Conservation (phyloP, 2,888 invertebrate genomes). For the Drosophila rubida region DNA sequence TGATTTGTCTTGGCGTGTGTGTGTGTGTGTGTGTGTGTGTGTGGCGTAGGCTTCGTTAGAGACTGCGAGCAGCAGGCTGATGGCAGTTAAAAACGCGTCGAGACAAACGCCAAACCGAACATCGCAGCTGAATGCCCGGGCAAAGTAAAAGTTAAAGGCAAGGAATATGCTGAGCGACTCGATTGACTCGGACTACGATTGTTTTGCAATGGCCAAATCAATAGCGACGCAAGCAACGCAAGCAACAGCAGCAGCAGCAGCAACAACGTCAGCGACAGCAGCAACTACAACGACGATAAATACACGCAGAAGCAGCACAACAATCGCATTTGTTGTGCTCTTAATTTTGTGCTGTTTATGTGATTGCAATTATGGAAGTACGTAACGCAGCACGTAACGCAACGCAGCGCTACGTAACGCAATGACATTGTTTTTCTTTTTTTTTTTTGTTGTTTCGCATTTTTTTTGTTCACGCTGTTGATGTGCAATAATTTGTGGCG, state of each 20-base stretch:
- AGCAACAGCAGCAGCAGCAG: conserved; percentile 18
- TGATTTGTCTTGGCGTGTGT: conserved; percentile 47
- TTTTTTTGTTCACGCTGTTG: conserved; percentile 4
- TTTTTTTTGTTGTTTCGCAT: conserved; percentile 1
- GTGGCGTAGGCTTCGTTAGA: conserved; percentile 57
- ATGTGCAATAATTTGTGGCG: conserved; percentile 36
- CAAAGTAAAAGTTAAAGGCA: conserved; percentile 3
- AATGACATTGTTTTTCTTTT: not conserved
- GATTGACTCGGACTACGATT: conserved; percentile 48
- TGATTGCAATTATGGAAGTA: conserved; percentile 77
- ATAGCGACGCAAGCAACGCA: conserved; percentile 39
- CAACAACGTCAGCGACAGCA: conserved; percentile 22
- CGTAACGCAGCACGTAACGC: conserved; percentile 51
- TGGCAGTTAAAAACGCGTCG: conserved; percentile 65
- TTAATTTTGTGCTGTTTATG: conserved; percentile 77
- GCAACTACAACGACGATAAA: conserved; percentile 43
- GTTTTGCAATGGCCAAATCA: conserved; percentile 76
- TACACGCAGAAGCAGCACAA: conserved; percentile 66
- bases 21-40: conserved; percentile 9
- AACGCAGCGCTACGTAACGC: conserved; percentile 3
- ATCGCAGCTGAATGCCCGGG: conserved; percentile 43
- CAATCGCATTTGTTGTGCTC: conserved; percentile 64
- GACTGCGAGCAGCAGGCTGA: conserved; percentile 42
- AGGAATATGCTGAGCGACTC: conserved; percentile 39
- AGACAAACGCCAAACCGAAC: conserved; percentile 57